phyloP scores from a whole-genome alignment of 2,797 vertebrate species.

The Darevskia mixta region DNA sequence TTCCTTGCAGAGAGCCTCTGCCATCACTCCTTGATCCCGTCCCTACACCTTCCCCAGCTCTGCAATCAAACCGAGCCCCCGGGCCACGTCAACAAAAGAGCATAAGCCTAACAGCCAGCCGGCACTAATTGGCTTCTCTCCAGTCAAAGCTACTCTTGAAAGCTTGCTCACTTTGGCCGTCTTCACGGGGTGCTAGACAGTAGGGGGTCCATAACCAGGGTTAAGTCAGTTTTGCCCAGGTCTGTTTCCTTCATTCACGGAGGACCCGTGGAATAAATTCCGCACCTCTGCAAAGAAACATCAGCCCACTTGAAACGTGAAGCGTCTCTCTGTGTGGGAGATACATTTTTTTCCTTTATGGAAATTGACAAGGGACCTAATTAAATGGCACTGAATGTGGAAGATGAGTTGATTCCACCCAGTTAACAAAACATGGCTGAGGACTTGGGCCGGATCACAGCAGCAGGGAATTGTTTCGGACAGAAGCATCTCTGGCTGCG shows the following conservation, averaged over 20 bases:
- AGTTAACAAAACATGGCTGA: background rate
- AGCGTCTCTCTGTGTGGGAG: background rate
- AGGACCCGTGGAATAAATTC: background rate
- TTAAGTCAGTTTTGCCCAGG: no score
- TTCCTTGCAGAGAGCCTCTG: background rate
- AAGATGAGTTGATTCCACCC: background rate
- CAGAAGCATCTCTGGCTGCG: background rate
- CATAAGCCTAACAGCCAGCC: background rate
- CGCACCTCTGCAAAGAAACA: no score
- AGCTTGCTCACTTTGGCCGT: background rate
- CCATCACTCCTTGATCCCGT: background rate
- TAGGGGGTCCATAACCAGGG: no score
- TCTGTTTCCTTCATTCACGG: background rate
- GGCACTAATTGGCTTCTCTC: background rate
- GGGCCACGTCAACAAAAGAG: background rate
- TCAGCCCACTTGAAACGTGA: background rate
- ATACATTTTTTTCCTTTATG: background rate
- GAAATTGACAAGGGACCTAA: slow-evolving; percentile 19
- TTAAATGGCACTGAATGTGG: background rate
- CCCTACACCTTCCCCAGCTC: background rate
- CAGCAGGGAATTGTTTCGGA: background rate
- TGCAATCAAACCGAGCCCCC: background rate
- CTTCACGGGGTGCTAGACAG: no score
- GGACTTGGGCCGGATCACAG: background rate
- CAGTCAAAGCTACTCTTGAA: background rate